phyloP scores from a whole-genome alignment of 1,140 invertebrate species.

The Drosophila willistoni region DNA sequence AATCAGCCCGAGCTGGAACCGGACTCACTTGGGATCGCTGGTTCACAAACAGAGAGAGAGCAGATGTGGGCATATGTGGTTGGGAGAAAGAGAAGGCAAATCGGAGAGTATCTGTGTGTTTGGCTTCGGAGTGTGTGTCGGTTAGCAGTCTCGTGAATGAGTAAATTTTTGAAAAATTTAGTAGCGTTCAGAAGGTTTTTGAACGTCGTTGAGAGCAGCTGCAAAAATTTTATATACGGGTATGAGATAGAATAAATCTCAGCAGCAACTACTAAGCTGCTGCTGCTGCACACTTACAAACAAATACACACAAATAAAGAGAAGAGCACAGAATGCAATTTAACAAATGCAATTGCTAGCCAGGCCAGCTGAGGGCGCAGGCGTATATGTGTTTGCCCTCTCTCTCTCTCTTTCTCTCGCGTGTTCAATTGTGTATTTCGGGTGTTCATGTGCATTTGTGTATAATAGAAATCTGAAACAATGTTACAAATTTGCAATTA shows the following conservation, averaged over 20 bases:
- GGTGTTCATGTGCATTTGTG: slow-evolving; percentile 34
- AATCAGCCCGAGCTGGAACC: slow-evolving; percentile 60
- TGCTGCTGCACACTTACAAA: slow-evolving; percentile 11
- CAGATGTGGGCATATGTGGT: too few species aligned
- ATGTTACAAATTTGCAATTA: slow-evolving; percentile 52
- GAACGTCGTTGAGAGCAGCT: slow-evolving; percentile 79
- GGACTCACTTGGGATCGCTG: slow-evolving; percentile 68
- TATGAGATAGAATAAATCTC: slow-evolving; percentile 57
- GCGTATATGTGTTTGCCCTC: slow-evolving; percentile 22
- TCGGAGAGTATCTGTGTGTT: slow-evolving; percentile 26
- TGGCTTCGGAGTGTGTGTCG: slow-evolving; percentile 5
- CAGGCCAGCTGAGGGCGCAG: slow-evolving; percentile 22
- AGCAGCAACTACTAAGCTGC: slow-evolving; percentile 34
- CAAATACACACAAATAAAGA: slow-evolving; percentile 17
- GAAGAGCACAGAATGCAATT: slow-evolving; percentile 13
- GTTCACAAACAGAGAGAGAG: slow-evolving; percentile 29
- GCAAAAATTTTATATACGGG: slow-evolving; percentile 69
- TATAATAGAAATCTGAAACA: slow-evolving; percentile 64
- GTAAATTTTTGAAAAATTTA: slow-evolving; percentile 12
- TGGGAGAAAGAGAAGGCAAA: slow-evolving; percentile 15
- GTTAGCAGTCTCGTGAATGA: background rate
- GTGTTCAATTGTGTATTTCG: slow-evolving; percentile 3
- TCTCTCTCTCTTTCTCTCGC: background rate
- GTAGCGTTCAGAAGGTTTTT: slow-evolving; percentile 69
- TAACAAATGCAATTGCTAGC: slow-evolving; percentile 25